A percentile compares a stretch with the other conserved stretches of the same genome.
These are phyloP conservation scores for Varanus salvator DNA, from an alignment of 2,113 vertebrate species.

Conservation along the genomic window DNA sequence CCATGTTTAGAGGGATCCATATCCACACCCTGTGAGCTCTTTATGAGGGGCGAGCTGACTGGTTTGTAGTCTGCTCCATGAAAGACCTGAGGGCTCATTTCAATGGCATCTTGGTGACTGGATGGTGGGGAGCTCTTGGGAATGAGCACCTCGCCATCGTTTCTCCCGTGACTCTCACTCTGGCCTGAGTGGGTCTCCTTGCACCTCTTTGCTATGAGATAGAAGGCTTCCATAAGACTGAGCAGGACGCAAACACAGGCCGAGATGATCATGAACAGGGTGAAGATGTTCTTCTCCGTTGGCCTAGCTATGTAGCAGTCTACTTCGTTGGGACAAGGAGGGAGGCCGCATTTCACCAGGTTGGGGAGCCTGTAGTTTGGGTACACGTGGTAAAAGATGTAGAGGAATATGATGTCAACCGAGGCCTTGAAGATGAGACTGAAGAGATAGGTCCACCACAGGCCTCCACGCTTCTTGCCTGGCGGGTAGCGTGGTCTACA, in stretches of 20 bases:
- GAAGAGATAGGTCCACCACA: slow-evolving; percentile 96
- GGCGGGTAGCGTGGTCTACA: slow-evolving; percentile 76
- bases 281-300: slow-evolving; percentile 95
- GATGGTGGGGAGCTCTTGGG: slow-evolving; percentile 14
- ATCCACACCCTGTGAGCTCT: background rate
- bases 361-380: slow-evolving; percentile 86
- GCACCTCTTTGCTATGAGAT: slow-evolving; percentile 89
- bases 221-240: slow-evolving; percentile 85
- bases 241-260: slow-evolving; percentile 86
- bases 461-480: slow-evolving; percentile 90
- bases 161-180: fast-evolving
- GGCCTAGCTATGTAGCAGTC: slow-evolving; percentile 95
- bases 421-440: slow-evolving; percentile 89
- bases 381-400: slow-evolving; percentile 86
- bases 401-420: slow-evolving; percentile 87
- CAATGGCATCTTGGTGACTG: fast-evolving
- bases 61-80: slow-evolving; percentile 51
- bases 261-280: slow-evolving; percentile 92
- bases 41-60: background rate
- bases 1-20: slow-evolving; percentile 7
- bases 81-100: slow-evolving; percentile 26
- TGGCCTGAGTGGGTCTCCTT: slow-evolving; percentile 30
- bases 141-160: background rate
- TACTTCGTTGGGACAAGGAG: slow-evolving; percentile 90
- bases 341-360: slow-evolving; percentile 84